Evolutionary conservation across 2,888 invertebrate genomes (phyloP), one percentile per base, ranked within the genome.

Genomic region (Epinotia brunnichana): DNA sequence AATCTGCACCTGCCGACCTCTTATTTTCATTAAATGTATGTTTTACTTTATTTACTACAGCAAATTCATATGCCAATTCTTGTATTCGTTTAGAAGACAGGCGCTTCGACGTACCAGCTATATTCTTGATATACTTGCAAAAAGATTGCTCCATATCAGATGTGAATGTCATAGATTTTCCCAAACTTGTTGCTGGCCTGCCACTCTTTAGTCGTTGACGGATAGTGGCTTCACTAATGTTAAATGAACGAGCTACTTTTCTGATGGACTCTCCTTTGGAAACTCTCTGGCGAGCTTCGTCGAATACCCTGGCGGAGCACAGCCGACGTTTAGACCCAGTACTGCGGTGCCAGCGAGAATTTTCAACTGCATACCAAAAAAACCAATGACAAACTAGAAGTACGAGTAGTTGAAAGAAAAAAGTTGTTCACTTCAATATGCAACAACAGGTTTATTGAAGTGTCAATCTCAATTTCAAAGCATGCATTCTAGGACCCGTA

Each of bases 21-120:
- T 39, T 54, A 1, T 35, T 19, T 39, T 54, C 39, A 35, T 54
- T 64, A 39, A 64, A 64, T 21, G 2, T 39, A 64, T 64, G 35
- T 41, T 64, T 53, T 15, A 66, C 21, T 21, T n/a, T 56, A 54
- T 41, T 21, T 4, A 11, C 21, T 24, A 39, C 64, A 66, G 54
- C 64, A 54, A 66, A 66, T 53, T 54, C 21, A 56, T 39, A 66
- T 10, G 64, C 54, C 41, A 64, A 54, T 53, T 64, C 21, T 41
- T 39, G 54, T 54, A 66, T 10, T 19, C 39, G 54, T 15, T 10
- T 54, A 11, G 54, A 56, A 39, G 64, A 54, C 10, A 56, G 10
- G 17, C n/a, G 21, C 3, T 39, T 35, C 3, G 13, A 13, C 13
- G 11, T 29, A n/a, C 53, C 39, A 24, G 39, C 54, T 41, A 11